These are phyloP conservation scores for Salticus scenicus DNA, from an alignment of 2,888 invertebrate species.

Conservation along the genomic window DNA sequence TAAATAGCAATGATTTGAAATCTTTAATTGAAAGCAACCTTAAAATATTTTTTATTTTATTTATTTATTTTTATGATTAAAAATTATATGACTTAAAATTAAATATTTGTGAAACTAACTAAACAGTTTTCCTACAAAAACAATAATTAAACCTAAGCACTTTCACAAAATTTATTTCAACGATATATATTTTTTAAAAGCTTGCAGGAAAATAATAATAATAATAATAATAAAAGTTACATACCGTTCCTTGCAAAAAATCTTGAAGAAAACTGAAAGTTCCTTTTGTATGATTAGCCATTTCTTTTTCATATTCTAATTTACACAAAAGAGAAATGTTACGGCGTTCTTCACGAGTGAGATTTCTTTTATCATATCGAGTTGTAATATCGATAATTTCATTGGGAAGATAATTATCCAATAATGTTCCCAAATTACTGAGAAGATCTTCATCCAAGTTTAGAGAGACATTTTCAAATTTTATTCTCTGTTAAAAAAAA, in stretches of 20 bases:
- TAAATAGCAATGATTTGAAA: too few species aligned
- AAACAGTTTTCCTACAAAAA: too few species aligned
- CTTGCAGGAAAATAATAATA: too few species aligned
- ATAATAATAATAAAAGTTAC: neutral
- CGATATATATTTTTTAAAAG: too few species aligned
- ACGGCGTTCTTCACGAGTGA: constrained; percentile 32
- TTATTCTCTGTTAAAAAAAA: neutral
- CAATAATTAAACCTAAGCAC: too few species aligned
- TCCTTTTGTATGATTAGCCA: constrained; percentile 20
- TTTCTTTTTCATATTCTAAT: constrained; percentile 24
- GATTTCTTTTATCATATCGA: constrained; percentile 36
- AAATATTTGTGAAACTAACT: too few species aligned
- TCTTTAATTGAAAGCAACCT: too few species aligned
- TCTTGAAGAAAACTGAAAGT: constrained; percentile 37
- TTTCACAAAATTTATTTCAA: too few species aligned
- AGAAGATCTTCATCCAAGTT: neutral
- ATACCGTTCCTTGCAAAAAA: constrained; percentile 66
- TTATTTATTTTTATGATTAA: neutral
- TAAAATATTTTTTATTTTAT: too few species aligned
- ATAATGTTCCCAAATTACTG: constrained; percentile 28
- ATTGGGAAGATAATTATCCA: constrained; percentile 26
- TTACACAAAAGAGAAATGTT: constrained; percentile 34
- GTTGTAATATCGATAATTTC: constrained; percentile 40
- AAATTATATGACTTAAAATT: too few species aligned
- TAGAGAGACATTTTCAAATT: neutral